These are phyloP conservation scores for Andricus grossulariae DNA, from an alignment of 1,140 invertebrate species.

Conservation along the genomic window DNA sequence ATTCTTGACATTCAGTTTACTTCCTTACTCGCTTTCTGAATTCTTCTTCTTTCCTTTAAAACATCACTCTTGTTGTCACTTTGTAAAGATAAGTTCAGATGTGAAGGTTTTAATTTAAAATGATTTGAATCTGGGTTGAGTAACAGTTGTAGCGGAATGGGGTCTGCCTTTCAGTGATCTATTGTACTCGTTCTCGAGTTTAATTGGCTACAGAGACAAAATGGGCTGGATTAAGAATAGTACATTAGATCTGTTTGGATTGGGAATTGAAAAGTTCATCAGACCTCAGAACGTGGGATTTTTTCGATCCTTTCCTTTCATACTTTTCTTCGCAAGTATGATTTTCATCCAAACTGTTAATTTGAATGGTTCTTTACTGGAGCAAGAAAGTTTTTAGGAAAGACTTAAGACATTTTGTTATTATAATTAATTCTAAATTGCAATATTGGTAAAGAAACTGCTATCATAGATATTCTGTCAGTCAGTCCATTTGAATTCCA, in stretches of 20 bases:
- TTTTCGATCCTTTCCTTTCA: no score
- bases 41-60: neutral
- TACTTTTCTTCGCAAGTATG: no score
- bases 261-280: no score
- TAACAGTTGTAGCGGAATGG: constrained; percentile 4
- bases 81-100: neutral
- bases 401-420: neutral
- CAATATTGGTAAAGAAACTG: constrained; percentile 17
- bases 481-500: constrained; percentile 49
- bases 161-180: constrained; percentile 23
- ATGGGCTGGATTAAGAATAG: constrained; percentile 2
- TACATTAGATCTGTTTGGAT: neutral
- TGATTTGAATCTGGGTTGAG: constrained; percentile 28
- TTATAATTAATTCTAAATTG: constrained; percentile 1
- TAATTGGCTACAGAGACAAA: constrained; percentile 4
- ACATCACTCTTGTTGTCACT: constrained; percentile 9
- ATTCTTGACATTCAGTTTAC: no score
- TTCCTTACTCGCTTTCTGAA: no score
- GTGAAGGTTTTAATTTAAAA: constrained; percentile 23
- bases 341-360: no score
- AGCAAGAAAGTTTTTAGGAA: neutral
- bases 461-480: constrained; percentile 26
- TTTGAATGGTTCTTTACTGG: neutral
- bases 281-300: no score
- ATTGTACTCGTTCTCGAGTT: constrained; percentile 25